Conservation (phyloP, 2,888 invertebrate genomes). For the Thecocarcelia acutangulata region DNA sequence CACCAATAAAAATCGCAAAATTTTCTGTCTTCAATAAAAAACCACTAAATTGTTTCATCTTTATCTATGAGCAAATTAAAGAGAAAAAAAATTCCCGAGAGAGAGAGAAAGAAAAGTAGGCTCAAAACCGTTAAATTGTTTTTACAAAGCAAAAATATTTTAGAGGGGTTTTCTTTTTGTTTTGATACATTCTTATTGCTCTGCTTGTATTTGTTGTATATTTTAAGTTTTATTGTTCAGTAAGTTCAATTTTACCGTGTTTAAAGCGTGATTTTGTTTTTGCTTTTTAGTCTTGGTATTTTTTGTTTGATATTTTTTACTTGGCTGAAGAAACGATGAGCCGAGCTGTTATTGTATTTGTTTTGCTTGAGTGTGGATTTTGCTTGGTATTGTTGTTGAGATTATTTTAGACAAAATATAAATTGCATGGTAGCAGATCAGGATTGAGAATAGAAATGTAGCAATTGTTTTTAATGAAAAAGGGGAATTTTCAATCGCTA, state of each 20-base stretch:
- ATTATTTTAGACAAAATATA: slow-evolving; percentile 62
- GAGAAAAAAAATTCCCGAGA: slow-evolving; percentile 16
- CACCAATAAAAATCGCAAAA: background rate
- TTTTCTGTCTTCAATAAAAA: background rate
- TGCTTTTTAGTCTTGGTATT: slow-evolving; percentile 17
- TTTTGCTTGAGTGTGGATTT: slow-evolving; percentile 34
- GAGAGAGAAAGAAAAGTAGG: slow-evolving; percentile 48
- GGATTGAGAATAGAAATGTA: background rate
- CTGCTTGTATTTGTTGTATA: background rate
- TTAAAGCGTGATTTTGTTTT: slow-evolving; percentile 65
- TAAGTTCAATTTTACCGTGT: slow-evolving; percentile 53
- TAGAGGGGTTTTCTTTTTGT: slow-evolving; percentile 48
- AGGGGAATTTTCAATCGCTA: too few species aligned
- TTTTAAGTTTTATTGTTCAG: slow-evolving; percentile 16
- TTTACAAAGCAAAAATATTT: slow-evolving; percentile 27
- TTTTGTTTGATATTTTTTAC: slow-evolving; percentile 40
- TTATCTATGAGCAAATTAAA: slow-evolving; percentile 13
- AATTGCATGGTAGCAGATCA: slow-evolving; percentile 49
- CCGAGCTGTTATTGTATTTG: slow-evolving; percentile 7
- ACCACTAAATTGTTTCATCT: slow-evolving; percentile 14
- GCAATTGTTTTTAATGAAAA: too few species aligned
- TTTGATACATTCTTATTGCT: slow-evolving; percentile 12
- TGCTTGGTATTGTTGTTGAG: slow-evolving; percentile 33
- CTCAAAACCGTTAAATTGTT: slow-evolving; percentile 67
- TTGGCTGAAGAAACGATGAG: slow-evolving; percentile 27